Conservation (phyloP, 2,797 vertebrate genomes). For the Propithecus deckenii region DNA sequence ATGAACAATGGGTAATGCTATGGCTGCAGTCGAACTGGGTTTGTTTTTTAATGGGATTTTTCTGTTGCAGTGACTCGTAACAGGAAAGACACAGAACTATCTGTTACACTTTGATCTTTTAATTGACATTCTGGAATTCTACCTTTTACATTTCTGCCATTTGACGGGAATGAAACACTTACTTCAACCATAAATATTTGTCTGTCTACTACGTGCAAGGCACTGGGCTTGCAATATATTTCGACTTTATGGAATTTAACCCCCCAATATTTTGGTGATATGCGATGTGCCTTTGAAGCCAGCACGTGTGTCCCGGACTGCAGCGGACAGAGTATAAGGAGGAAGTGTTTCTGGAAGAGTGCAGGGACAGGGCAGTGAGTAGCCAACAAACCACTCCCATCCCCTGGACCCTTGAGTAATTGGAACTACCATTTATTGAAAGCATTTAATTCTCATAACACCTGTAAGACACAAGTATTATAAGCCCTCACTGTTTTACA, state of each 20-base stretch:
- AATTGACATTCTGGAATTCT: background rate
- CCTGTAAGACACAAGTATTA: background rate
- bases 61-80: background rate
- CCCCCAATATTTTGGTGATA: background rate
- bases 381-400: background rate
- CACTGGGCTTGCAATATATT: background rate
- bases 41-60: background rate
- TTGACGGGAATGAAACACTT: constrained; percentile 19
- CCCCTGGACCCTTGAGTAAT: background rate
- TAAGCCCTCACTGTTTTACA: background rate
- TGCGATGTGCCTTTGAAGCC: background rate
- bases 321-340: background rate
- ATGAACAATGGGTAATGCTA: background rate
- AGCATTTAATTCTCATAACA: background rate
- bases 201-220: background rate
- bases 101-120: background rate
- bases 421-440: background rate
- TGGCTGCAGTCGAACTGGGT: background rate
- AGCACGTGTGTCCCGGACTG: background rate
- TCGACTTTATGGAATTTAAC: background rate
- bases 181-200: background rate
- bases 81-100: background rate
- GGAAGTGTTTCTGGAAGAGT: background rate
- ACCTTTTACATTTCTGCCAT: background rate
- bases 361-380: rapidly evolving